Evolutionary conservation across 2,888 invertebrate genomes (phyloP).

Genomic region (Caenorhabditis imperialis): DNA sequence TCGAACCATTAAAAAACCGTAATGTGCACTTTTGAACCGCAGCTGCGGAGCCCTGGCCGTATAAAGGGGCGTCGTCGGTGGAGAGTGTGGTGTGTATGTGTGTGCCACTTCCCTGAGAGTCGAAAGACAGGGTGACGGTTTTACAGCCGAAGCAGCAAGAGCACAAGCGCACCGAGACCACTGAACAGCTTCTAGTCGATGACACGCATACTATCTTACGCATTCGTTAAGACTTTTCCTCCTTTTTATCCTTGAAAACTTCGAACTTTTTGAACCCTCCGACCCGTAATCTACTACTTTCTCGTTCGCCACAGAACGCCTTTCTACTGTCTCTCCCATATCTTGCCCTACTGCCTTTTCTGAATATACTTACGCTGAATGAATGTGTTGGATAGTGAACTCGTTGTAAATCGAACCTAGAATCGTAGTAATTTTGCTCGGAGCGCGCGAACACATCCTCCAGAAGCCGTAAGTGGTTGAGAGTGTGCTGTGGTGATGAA

Average conservation of each 20-base stretch:
- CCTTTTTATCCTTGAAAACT: not conserved
- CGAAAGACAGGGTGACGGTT: slow-evolving; percentile 21
- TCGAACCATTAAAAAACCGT: no score
- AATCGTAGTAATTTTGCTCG: not conserved
- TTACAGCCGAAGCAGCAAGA: slow-evolving; percentile 55
- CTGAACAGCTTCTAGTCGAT: slow-evolving; percentile 70
- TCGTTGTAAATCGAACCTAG: not conserved
- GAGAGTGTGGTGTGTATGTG: no score
- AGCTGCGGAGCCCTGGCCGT: no score
- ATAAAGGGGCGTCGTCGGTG: no score
- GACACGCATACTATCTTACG: slow-evolving; percentile 68
- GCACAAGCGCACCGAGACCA: slow-evolving; percentile 64
- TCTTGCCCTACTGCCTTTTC: no score
- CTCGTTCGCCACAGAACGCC: no score
- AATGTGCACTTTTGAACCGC: no score
- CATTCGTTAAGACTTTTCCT: slow-evolving; percentile 48
- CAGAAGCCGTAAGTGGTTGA: slow-evolving; percentile 36
- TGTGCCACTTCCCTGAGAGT: no score
- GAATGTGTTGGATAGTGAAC: slow-evolving; percentile 20
- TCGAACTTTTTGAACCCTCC: no score
- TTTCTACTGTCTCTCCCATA: no score
- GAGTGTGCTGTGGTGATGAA: slow-evolving; percentile 37
- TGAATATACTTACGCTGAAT: slow-evolving; percentile 2
- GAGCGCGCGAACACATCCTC: not conserved
- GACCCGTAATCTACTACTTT: no score